Base-by-base conservation (phyloP, 2,113 vertebrate genomes). In the Heptranchias perlo region DNA sequence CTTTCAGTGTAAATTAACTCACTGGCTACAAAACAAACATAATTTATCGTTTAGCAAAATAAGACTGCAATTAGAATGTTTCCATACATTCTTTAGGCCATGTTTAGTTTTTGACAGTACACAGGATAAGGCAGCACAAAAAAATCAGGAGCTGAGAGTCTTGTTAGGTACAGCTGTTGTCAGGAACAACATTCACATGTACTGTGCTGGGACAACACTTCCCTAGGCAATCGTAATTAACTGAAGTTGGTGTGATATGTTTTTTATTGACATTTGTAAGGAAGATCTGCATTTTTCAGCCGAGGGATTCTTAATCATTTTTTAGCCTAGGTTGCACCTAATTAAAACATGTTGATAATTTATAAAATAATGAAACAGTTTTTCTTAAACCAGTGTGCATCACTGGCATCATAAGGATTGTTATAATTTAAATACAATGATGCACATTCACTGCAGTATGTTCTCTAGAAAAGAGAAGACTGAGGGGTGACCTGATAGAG, bases 1-100 rank as follows among this genome's bases (percentile, higher is more conserved):
- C 28, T 82, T n/a, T n/a, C n/a, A n/a, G n/a, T n/a, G n/a, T 91
- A 91, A 91, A 35, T 58, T 91, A 91, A 91, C 58, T 92, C 76
- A 16, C 5, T 23, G 11, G 6, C 54, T 3, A 13, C 49, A 31
- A 89, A 89, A 31, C 52, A 93, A 93, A 61, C 35, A 39, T 64
- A 18, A 39, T 35, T 93, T 39, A 93, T 61, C 16, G 25, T n/a
- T 93, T 16, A 18, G 1, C 54, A n/a, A 62, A 93, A 23, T 39
- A 39, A 14, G 6, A 52, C 11, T 23, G 86, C 54, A 10, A 93
- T 64, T 62, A 93, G 39, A 39, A 18, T 39, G 52, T 21, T 92
- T 93, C 58, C 16, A 8, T 62, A n/a, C 16, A 39, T 61, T 21
- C 21, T 92, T 92, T n/a, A 93, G 58, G 35, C 35, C 39, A 93